Conservation (phyloP, 2,113 vertebrate genomes). For the Ia io region DNA sequence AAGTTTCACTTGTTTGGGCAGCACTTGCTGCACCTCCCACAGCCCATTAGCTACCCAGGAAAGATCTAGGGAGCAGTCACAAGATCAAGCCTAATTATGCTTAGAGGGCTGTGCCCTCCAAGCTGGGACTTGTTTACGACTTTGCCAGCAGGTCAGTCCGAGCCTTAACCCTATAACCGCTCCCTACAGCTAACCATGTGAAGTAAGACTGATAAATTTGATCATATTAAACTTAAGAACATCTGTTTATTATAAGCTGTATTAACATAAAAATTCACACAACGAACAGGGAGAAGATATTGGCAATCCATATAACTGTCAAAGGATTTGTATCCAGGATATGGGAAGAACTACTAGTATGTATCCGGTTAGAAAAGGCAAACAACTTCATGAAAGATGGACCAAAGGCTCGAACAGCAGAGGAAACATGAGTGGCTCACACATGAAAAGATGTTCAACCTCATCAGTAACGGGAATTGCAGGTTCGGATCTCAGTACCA, state of each 20-base stretch:
- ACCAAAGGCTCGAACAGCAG: not conserved
- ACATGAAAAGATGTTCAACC: too few relatives aligned
- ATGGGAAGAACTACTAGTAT: not conserved
- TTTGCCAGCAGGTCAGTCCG: too few relatives aligned
- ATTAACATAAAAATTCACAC: not conserved
- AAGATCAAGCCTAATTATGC: too few relatives aligned
- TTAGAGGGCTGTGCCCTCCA: too few relatives aligned
- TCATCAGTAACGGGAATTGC: not conserved
- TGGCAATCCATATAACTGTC: accelerated
- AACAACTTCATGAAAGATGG: not conserved
- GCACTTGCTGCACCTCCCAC: too few relatives aligned
- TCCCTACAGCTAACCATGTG: not conserved
- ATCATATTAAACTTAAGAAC: not conserved
- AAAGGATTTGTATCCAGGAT: not conserved
- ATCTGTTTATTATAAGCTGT: not conserved
- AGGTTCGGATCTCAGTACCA: accelerated
- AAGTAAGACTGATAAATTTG: not conserved
- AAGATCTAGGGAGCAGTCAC: too few relatives aligned
- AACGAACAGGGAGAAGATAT: not conserved
- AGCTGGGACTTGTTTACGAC: too few relatives aligned
- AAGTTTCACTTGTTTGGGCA: too few relatives aligned
- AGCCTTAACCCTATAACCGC: too few relatives aligned
- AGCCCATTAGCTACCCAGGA: too few relatives aligned
- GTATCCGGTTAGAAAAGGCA: not conserved
- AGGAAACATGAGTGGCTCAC: not conserved